A percentile compares a stretch with the other conserved stretches of the same genome.
Conservation (phyloP, 2,888 invertebrate species). For the Erpobdella octoculata region DNA sequence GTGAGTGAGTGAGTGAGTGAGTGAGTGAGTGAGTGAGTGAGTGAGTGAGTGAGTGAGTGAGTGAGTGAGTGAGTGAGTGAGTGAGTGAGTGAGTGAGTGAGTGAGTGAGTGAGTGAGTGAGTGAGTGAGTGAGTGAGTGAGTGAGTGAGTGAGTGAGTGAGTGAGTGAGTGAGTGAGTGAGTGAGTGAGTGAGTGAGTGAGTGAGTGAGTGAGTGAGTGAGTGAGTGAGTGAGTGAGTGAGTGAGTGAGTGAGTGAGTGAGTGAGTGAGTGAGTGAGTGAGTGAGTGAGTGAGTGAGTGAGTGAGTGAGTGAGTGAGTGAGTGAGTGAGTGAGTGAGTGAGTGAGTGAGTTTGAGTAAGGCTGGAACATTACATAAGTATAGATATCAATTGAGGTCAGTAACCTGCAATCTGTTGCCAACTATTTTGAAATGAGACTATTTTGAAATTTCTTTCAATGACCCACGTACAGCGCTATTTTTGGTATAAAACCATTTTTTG, state of each 20-base stretch:
- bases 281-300: not conserved
- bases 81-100: constrained; percentile 17
- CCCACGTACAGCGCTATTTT: too few species aligned
- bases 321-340: not conserved
- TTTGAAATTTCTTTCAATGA: too few species aligned
- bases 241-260: not conserved
- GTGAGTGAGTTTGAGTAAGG: not conserved
- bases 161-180: constrained; percentile 17
- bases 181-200: constrained; percentile 12
- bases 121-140: constrained; percentile 13
- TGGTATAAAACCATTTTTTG: too few species aligned
- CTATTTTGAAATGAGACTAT: too few species aligned
- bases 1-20: constrained; percentile 13
- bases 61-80: constrained; percentile 15
- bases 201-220: constrained; percentile 11
- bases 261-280: not conserved
- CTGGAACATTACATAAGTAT: too few species aligned
- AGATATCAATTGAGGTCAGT: too few species aligned
- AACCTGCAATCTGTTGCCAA: too few species aligned
- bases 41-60: constrained; percentile 10
- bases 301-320: not conserved
- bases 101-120: constrained; percentile 9
- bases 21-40: constrained; percentile 10
- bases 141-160: constrained; percentile 11
- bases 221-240: not conserved